Evolutionary conservation across 92 coral and sea anemone species (phyloP), one percentile per base, ranked within the genome.

Genomic region (Porites lobata): DNA sequence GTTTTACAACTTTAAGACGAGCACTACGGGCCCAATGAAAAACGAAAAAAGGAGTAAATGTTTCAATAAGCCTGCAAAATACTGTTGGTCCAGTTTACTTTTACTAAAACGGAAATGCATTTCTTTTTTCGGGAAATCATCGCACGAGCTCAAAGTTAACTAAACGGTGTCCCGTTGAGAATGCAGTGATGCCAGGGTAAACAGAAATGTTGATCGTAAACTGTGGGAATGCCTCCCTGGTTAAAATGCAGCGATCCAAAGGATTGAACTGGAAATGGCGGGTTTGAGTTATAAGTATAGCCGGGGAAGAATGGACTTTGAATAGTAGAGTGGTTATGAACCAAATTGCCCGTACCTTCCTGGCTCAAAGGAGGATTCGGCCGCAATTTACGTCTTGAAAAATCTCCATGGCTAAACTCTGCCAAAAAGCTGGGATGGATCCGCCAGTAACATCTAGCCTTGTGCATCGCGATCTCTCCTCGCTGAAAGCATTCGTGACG

Each of bases 341-440:
- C 53, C 12, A 50, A 2, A 8, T 32, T 54, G 57, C 77, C 26
- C 10, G 9, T 9, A 32, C 43, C 4, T 32, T 32, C 43, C 5
- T 32, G 43, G 43, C 43, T 32, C 19, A 76, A 15, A 76, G 47
- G 20, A 2, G 81, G 68, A 57, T 47, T 26, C 26, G 32, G 81
- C 5, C 43, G 43, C 51, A 68, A 29, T 61, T 76, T 76, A 26
- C 81, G 73, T 68, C 62, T 32, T 32, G 84, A 80, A 65, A 80
- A 80, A 52, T 80, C 75, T 9, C 84, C 84, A 1, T 74, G 84
- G 51, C 72, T 65, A 9, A 80, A 80, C 66, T 68, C 73, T 22
- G 59, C 19, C 61, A 80, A 80, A 32, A 65, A 80, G 24, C 75
- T 80, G 8, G 86, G 79, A 56, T 82, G 76, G 21, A 82, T 82